Evolutionary conservation across 2,113 vertebrate genomes (phyloP).

Genomic region (Rhinopomastus cyanomelas): DNA sequence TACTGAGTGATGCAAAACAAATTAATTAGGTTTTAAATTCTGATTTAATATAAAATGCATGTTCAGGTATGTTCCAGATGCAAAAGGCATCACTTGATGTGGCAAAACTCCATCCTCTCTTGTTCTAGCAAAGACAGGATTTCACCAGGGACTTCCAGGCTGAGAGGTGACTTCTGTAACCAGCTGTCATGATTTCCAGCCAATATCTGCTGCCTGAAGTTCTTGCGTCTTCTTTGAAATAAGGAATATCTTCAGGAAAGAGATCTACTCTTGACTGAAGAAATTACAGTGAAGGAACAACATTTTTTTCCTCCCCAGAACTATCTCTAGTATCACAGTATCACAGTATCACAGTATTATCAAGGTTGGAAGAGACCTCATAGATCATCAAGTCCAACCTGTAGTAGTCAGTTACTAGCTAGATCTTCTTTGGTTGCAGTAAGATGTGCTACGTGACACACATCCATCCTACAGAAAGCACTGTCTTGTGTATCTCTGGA

Average conservation of each 20-base stretch:
- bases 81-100: background rate
- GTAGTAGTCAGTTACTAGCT: background rate
- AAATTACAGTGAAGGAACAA: background rate
- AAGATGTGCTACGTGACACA: background rate
- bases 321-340: too few relatives aligned
- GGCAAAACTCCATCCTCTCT: background rate
- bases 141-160: background rate
- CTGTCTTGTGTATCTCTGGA: background rate
- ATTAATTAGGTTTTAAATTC: background rate
- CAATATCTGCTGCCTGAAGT: background rate
- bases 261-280: background rate
- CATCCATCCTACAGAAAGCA: background rate
- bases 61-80: background rate
- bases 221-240: background rate
- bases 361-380: too few relatives aligned
- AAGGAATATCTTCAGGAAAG: background rate
- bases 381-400: too few relatives aligned
- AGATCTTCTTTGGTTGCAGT: background rate
- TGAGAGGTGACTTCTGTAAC: background rate
- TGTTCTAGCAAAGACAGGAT: background rate
- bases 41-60: background rate
- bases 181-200: background rate
- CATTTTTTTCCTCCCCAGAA: background rate
- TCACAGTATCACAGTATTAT: too few relatives aligned
- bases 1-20: background rate